These are phyloP conservation scores for Emys orbicularis DNA, from an alignment of 2,797 vertebrate genomes.

Conservation along the genomic window DNA sequence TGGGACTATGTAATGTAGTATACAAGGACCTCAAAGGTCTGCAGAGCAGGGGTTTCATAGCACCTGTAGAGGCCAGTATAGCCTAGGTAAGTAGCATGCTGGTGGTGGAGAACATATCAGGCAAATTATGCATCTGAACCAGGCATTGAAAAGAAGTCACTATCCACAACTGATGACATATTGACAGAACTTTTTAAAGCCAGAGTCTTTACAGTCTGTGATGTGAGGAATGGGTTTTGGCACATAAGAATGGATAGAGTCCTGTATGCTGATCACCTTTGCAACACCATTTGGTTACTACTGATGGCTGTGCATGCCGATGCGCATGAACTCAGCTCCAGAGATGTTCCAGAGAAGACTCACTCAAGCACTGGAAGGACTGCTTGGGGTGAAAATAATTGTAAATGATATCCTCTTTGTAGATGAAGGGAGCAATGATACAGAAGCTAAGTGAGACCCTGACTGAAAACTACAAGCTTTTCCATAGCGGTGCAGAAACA, in stretches of 20 bases:
- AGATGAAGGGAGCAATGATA: background rate
- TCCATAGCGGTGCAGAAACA: too few relatives aligned
- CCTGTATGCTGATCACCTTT: too few relatives aligned
- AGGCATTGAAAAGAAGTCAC: background rate
- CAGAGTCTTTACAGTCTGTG: background rate
- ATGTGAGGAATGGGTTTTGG: too few relatives aligned
- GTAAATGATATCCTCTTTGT: background rate
- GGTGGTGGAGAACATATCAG: background rate
- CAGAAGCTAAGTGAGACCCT: background rate
- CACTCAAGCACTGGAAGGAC: background rate
- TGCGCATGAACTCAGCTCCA: background rate
- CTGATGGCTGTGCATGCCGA: background rate
- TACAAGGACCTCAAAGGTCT: background rate
- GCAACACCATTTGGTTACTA: too few relatives aligned
- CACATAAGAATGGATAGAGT: too few relatives aligned
- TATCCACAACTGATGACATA: background rate
- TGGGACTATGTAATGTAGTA: background rate
- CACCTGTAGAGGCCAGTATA: background rate
- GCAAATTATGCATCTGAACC: background rate
- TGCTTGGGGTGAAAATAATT: background rate
- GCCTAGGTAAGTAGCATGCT: background rate
- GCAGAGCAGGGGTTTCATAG: background rate
- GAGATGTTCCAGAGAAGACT: background rate
- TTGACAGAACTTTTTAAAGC: background rate
- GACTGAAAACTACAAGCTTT: background rate